These are phyloP conservation scores for Sterrhoptilus dennistouni DNA, from an alignment of 2,113 vertebrate genomes.

Conservation along the genomic window DNA sequence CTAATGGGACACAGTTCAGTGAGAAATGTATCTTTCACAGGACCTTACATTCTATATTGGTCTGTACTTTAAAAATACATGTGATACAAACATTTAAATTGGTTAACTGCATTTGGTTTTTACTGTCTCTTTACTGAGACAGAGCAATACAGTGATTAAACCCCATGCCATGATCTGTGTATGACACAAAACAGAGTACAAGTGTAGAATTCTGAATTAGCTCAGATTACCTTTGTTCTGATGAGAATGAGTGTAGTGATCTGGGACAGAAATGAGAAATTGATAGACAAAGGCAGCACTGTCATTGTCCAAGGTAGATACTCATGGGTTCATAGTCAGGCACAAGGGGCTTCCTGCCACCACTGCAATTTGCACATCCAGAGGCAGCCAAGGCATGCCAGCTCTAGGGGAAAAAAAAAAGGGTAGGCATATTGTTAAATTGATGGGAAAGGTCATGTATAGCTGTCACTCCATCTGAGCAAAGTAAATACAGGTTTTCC, in stretches of 20 bases:
- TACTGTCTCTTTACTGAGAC: not conserved
- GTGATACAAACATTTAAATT: not conserved
- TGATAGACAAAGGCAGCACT: accelerated
- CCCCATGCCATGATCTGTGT: not conserved
- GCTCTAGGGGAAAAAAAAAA: not conserved
- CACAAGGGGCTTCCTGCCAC: not conserved
- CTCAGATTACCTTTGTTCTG: not conserved
- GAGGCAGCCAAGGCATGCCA: not conserved
- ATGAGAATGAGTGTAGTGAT: not conserved
- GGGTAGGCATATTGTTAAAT: not conserved
- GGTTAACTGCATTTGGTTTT: not conserved
- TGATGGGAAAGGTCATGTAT: not conserved
- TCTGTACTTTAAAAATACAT: not conserved
- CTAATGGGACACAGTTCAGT: not conserved
- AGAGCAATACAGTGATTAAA: not conserved
- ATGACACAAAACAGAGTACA: not conserved
- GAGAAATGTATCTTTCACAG: not conserved
- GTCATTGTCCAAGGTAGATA: not conserved
- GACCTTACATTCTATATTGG: not conserved
- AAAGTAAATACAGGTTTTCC: not conserved
- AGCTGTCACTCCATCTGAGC: not conserved
- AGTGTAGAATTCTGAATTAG: not conserved
- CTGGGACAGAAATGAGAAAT: not conserved
- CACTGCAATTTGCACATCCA: not conserved
- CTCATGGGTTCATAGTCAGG: not conserved